Base-by-base conservation (phyloP, 2,797 vertebrate species). In the Micrastur ruficollis region DNA sequence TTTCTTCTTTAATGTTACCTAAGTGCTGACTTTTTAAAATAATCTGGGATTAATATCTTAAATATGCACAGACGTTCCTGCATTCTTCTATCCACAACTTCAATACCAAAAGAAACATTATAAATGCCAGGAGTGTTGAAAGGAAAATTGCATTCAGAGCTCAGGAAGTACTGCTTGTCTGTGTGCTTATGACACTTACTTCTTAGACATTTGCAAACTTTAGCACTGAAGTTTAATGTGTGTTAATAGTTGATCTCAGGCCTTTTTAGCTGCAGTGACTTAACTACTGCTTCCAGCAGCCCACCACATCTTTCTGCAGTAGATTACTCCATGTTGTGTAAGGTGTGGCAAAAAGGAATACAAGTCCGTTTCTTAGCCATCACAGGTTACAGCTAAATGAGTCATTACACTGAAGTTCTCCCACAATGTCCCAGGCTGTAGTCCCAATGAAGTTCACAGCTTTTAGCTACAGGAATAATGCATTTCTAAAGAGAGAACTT, bases 21-120 rank as follows among this genome's bases (percentile, higher is more conserved):
- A 46, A 83, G 16, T 70, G 34, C 20, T 62, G 68, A 68, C 68
- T 88, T 88, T 44, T 53, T 6, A 53, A 88, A 74, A 86, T 83
- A 94, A 94, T 76, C 78, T 68, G 20, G 66, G 71, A 80, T 90
- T 93, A 93, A 80, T 84, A 90, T 86, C 70, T 89, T 84, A 94
- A 93, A 68, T 93, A 81, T 29, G 23, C 74, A 81, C 63, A 95
- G 58, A 89, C 3, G 0, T 90, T 92, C 74, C 81, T 91, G 26
- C n/a, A 78, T 93, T 93, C n/a, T 86, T 93, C 74, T 80, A 9
- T n/a, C 76, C 81, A 80, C 65, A 86, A 42, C 29, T 90, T 73
- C 49, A 63, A 12, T 36, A 95, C 82, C 74, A 95, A 92, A 84
- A 59, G 81, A 89, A 95, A 74, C 44, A 89, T 65, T 63, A 70